These are phyloP conservation scores for Microtus montanus DNA, from an alignment of 2,113 vertebrate genomes.

Conservation along the genomic window DNA sequence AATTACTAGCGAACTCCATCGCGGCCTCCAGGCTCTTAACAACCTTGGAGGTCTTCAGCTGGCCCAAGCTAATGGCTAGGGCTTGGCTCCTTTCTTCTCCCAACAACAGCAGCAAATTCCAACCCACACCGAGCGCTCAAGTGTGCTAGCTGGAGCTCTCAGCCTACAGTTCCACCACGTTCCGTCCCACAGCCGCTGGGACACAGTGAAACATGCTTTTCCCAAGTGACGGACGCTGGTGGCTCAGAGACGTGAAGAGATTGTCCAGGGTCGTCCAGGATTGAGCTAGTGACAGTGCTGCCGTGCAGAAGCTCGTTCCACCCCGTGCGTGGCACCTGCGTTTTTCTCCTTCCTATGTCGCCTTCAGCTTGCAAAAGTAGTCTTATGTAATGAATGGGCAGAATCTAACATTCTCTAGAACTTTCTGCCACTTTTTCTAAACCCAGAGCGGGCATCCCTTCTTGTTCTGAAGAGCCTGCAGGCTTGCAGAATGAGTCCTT, in stretches of 20 bases:
- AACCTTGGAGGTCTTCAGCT: background rate
- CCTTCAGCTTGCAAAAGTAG: background rate
- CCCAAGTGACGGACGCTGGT: background rate
- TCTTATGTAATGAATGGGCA: background rate
- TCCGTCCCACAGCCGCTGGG: background rate
- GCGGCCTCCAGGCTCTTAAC: constrained; percentile 17
- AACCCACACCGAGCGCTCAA: background rate
- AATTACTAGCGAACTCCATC: background rate
- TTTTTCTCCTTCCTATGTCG: background rate
- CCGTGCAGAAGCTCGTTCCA: background rate
- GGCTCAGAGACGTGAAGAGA: background rate
- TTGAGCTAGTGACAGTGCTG: background rate
- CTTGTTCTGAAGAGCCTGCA: background rate
- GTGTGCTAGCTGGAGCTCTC: background rate
- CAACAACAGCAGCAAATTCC: background rate
- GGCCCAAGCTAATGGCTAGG: background rate
- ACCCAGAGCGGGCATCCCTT: background rate
- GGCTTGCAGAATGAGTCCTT: background rate
- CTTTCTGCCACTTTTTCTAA: background rate
- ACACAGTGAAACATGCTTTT: background rate
- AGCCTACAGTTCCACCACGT: background rate
- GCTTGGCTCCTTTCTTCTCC: background rate
- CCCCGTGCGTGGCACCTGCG: too few relatives aligned
- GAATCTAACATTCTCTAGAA: background rate
- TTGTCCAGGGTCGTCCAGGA: background rate